These are phyloP conservation scores for Julus scandinavius DNA, from an alignment of 2,888 invertebrate species.

Conservation along the genomic window DNA sequence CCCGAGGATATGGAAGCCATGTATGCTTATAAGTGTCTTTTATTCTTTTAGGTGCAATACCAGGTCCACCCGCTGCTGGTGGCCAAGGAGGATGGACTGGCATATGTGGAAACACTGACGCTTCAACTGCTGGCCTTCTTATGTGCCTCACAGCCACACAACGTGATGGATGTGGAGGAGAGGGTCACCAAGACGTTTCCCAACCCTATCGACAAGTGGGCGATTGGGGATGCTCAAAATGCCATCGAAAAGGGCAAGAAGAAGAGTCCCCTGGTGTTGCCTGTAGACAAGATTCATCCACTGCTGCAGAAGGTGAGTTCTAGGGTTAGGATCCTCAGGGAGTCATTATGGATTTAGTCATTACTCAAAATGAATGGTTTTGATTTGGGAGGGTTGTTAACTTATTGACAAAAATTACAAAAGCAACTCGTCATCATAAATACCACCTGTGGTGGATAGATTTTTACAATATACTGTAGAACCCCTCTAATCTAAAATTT, in stretches of 20 bases:
- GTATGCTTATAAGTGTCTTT: too few relatives aligned
- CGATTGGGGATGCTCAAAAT: slow-evolving; percentile 87
- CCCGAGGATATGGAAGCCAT: too few relatives aligned
- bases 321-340: too few relatives aligned
- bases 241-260: slow-evolving; percentile 77
- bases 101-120: slow-evolving; percentile 92
- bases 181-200: slow-evolving; percentile 92
- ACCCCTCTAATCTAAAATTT: too few relatives aligned
- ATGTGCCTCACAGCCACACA: slow-evolving; percentile 71
- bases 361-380: too few relatives aligned
- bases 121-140: slow-evolving; percentile 87
- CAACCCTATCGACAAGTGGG: slow-evolving; percentile 95
- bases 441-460: too few relatives aligned
- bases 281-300: slow-evolving; percentile 89
- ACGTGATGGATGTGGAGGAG: slow-evolving; percentile 89
- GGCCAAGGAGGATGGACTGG: slow-evolving; percentile 88
- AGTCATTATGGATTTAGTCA: too few relatives aligned
- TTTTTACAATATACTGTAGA: too few relatives aligned
- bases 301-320: slow-evolving; percentile 78
- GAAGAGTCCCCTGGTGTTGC: slow-evolving; percentile 76
- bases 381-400: too few relatives aligned
- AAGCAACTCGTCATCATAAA: too few relatives aligned
- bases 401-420: too few relatives aligned
- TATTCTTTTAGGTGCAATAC: slow-evolving; percentile 79
- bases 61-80: slow-evolving; percentile 88